phyloP scores from a whole-genome alignment of 2,797 vertebrate genomes.

The Crocodylus rhombifer region DNA sequence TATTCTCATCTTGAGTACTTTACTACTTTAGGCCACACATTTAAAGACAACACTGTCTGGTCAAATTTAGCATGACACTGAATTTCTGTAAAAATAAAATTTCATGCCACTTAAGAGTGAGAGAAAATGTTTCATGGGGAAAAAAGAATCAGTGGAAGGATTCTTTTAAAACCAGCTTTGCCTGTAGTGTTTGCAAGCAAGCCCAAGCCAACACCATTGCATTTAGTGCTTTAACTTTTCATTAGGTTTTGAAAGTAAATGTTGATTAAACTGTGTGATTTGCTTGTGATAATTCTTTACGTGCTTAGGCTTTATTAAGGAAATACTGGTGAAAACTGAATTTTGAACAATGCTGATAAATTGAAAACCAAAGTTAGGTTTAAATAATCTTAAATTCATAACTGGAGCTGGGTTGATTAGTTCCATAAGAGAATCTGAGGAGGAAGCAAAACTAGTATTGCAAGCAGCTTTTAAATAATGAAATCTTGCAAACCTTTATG shows the following conservation, averaged over 20 bases:
- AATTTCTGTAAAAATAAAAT: background rate
- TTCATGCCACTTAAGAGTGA: background rate
- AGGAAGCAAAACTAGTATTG: background rate
- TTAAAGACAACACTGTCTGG: background rate
- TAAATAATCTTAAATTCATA: background rate
- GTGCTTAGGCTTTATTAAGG: background rate
- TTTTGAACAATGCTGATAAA: background rate
- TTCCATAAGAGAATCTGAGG: conserved; percentile 7
- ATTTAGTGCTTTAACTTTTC: background rate
- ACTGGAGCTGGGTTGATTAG: background rate
- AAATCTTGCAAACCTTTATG: background rate
- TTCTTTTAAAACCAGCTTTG: background rate
- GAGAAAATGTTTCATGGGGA: background rate
- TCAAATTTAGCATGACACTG: background rate
- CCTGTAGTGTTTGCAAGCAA: background rate
- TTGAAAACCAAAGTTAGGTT: no score
- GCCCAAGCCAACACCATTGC: background rate
- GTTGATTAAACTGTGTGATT: background rate
- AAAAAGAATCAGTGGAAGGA: background rate
- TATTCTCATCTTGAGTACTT: background rate
- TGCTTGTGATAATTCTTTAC: background rate
- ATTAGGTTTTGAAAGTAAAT: background rate
- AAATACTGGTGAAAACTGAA: background rate
- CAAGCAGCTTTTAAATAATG: background rate
- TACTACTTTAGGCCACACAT: accelerated